A percentile compares a stretch with the other conserved stretches of the same genome.
These are phyloP conservation scores for Gouania willdenowi DNA, from an alignment of 2,797 vertebrate species.

Conservation along the genomic window DNA sequence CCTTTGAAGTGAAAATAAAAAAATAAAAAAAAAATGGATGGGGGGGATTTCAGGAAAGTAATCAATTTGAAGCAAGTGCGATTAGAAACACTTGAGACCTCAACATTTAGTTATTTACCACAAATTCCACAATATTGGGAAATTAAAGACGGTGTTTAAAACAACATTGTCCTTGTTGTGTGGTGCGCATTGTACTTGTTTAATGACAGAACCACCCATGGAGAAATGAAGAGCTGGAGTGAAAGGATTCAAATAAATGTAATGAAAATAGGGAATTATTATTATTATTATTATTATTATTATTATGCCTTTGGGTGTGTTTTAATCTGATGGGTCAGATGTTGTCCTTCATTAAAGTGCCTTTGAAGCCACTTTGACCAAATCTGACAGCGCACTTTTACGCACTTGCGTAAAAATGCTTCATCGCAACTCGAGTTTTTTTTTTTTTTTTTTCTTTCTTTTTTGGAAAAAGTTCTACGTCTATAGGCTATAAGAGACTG, in stretches of 20 bases:
- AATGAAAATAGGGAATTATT: conserved; percentile 7
- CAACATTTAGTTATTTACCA: conserved; percentile 58
- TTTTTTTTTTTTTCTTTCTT: too few relatives aligned
- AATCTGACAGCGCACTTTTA: background rate
- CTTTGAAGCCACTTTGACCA: background rate
- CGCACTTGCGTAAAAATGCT: too few relatives aligned
- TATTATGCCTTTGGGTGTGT: too few relatives aligned
- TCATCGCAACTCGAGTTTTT: too few relatives aligned
- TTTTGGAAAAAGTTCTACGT: too few relatives aligned
- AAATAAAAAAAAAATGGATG: too few relatives aligned
- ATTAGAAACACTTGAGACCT: conserved; percentile 73
- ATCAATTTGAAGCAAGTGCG: conserved; percentile 72
- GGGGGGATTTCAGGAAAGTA: conserved; percentile 67
- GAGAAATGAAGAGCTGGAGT: conserved; percentile 20
- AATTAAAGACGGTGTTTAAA: conserved; percentile 62
- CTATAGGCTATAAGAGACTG: too few relatives aligned
- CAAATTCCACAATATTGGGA: conserved; percentile 58
- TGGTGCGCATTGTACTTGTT: conserved; percentile 14
- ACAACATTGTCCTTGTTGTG: conserved; percentile 47
- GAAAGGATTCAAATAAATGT: conserved; percentile 3
- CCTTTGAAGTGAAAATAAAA: conserved; percentile 77
- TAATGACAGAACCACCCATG: conserved; percentile 35
- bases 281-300: too few relatives aligned
- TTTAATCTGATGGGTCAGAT: background rate
- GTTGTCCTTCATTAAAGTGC: background rate